Base-by-base conservation (phyloP, 2,113 vertebrate genomes). In the Sorex araneus region DNA sequence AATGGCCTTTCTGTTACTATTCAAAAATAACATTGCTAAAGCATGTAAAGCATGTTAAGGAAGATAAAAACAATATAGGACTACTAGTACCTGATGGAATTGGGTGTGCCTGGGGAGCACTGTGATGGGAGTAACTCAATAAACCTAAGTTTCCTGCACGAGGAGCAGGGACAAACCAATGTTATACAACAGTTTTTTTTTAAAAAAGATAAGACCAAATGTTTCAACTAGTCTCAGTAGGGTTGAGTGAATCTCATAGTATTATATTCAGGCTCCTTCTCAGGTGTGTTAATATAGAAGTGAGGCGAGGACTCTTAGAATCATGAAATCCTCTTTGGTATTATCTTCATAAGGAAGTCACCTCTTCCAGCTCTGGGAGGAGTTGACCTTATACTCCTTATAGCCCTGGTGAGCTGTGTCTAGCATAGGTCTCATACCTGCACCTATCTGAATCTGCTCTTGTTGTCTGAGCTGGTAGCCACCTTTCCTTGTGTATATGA, bases 321-420 rank as follows among this genome's bases (percentile, higher is more conserved):
- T 43, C 30, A 30, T 21, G 18, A 27, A 13, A 3, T 15, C 7
- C n/a, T 13, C 34, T 19, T 77, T 60, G 21, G 16, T 2, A 1
- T 47, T 50, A 27, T 63, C 69, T 34, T 36, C 0, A 3, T 32
- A 43, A 60, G n/a, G 34, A 32, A 2, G 16, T 1, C 64, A 21
- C 5, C 11, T 6, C 36, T 15, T 27, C 23, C 60, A 28, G 0
- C 43, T 57, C 30, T 1, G 7, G 4, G 54, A n/a, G 18, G 12
- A 67, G 4, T 34, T 16, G 66, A 18, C 10, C 19, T n/a, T 60
- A 7, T 9, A 0, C 36, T 40, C 76, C 2, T 6, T 28, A 54
- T 15, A 6, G 21, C 66, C 60, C 25, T 15, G 10, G 0, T 8
- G 79, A 50, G 32, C 6, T 28, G 9, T 1, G 10, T 45, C 34